Conservation (phyloP, 2,113 vertebrate genomes). For the Neopipo cinnamomea region DNA sequence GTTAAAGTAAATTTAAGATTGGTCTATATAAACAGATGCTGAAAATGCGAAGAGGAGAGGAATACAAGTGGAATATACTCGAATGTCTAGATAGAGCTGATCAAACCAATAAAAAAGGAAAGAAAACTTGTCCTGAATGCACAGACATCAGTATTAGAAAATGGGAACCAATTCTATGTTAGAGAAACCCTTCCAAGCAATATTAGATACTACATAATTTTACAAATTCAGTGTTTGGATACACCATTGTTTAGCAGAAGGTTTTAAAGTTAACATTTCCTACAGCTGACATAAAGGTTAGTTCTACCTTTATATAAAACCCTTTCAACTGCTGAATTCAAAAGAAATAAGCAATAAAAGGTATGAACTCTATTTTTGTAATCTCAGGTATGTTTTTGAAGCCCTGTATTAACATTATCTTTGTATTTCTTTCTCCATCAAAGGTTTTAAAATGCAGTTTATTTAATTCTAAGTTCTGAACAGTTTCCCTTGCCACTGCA, state of each 20-base stretch:
- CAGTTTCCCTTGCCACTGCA: not conserved
- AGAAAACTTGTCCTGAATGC: not conserved
- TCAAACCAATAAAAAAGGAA: not conserved
- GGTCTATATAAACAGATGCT: not conserved
- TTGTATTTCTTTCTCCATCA: not conserved
- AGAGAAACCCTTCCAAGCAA: not conserved
- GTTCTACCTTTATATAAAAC: not conserved
- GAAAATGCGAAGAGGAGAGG: not conserved
- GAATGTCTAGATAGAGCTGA: not conserved
- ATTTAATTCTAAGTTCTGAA: not conserved
- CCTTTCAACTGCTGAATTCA: not conserved
- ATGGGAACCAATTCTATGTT: not conserved
- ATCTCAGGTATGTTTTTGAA: not conserved
- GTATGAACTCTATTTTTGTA: not conserved
- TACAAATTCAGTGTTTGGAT: not conserved
- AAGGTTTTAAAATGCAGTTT: not conserved
- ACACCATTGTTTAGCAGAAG: not conserved
- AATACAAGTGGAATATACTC: not conserved
- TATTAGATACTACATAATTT: not conserved
- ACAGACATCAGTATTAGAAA: not conserved
- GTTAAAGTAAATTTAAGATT: not conserved
- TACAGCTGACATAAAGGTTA: not conserved
- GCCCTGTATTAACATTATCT: not conserved
- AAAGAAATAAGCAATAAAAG: not conserved
- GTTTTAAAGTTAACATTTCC: not conserved